Percentiles rank a stretch among this genome's conserved stretches.
phyloP scores from a whole-genome alignment of 2,113 vertebrate genomes.

The Oxygymnocypris stewartii region DNA sequence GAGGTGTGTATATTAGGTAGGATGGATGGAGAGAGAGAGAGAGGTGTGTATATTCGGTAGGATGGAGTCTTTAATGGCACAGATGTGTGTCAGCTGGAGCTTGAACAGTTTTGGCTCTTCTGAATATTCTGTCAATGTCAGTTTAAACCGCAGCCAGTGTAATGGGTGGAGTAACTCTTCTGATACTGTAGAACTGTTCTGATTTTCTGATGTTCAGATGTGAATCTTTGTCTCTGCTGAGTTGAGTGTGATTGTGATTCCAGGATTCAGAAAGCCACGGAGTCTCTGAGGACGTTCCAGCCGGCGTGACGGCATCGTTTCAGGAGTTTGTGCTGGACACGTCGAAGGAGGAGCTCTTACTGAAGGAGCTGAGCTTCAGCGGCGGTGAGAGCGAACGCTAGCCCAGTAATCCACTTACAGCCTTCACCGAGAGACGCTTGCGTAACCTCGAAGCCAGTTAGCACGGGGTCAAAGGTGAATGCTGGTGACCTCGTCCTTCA shows the following conservation, averaged over 20 bases:
- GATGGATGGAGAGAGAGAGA: too few species aligned
- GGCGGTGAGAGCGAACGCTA: slow-evolving; percentile 75
- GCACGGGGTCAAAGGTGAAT: background rate
- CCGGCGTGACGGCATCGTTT: slow-evolving; percentile 87
- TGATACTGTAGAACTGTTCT: too few species aligned
- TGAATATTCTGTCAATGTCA: too few species aligned
- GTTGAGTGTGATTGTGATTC: background rate
- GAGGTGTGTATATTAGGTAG: too few species aligned
- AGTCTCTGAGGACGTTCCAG: slow-evolving; percentile 88
- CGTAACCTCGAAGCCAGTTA: background rate
- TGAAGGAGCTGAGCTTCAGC: slow-evolving; percentile 86
- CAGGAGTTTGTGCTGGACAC: slow-evolving; percentile 89
- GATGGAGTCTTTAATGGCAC: too few species aligned
- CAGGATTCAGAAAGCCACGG: slow-evolving; percentile 95
- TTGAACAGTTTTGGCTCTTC: too few species aligned
- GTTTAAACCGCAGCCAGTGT: too few species aligned
- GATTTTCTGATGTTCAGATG: background rate
- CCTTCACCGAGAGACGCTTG: background rate
- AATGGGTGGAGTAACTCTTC: background rate
- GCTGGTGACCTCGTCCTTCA: background rate
- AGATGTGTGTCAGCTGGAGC: too few species aligned
- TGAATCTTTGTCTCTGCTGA: background rate
- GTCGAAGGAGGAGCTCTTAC: slow-evolving; percentile 82
- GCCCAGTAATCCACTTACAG: background rate
- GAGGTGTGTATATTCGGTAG: too few species aligned